phyloP scores from a whole-genome alignment of 2,797 vertebrate genomes.

The Eurystomus glaucurus region DNA sequence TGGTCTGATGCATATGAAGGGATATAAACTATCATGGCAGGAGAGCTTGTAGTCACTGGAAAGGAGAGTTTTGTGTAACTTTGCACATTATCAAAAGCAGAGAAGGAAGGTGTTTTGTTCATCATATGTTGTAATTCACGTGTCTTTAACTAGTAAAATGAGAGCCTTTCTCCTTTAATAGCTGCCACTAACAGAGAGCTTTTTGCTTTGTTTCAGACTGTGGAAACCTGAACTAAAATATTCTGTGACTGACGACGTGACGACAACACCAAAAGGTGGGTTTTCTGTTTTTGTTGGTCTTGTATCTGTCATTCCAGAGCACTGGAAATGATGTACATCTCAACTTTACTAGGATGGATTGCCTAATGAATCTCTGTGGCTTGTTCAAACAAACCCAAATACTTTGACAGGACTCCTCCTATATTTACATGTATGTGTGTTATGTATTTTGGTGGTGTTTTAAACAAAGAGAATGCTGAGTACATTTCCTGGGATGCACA shows the following conservation, averaged over 20 bases:
- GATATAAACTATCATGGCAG: neutral
- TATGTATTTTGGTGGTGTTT: neutral
- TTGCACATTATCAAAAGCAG: neutral
- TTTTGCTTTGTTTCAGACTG: constrained; percentile 75
- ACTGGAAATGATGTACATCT: neutral
- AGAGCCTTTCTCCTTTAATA: neutral
- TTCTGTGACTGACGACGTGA: constrained; percentile 33
- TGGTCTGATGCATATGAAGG: neutral
- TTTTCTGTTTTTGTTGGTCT: constrained; percentile 34
- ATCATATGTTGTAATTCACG: neutral
- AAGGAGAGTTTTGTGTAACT: neutral
- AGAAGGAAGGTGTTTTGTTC: neutral
- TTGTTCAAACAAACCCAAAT: neutral
- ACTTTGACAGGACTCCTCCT: neutral
- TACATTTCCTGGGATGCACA: neutral
- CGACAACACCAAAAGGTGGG: constrained; percentile 54
- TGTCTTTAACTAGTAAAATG: neutral
- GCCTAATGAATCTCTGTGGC: neutral
- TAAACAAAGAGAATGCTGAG: fast-evolving
- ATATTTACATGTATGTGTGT: neutral
- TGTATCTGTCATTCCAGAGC: neutral
- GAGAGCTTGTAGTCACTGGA: neutral
- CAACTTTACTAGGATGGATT: neutral
- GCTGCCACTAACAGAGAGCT: constrained; percentile 6
- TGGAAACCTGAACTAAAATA: constrained; percentile 46